phyloP scores from a whole-genome alignment of 2,113 vertebrate species.

The Equus przewalskii region DNA sequence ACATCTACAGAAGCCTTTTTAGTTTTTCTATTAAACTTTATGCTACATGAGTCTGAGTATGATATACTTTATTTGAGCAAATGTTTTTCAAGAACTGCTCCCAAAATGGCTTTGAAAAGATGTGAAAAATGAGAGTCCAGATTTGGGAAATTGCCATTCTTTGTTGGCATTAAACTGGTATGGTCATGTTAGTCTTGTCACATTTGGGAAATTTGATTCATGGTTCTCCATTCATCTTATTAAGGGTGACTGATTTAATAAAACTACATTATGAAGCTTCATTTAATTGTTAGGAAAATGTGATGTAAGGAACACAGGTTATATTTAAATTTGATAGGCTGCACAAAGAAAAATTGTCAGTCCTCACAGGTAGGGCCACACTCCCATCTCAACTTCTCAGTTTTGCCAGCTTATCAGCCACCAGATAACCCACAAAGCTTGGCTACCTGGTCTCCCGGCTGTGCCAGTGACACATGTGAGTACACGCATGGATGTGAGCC shows the following conservation, averaged over 20 bases:
- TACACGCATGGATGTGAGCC: not conserved
- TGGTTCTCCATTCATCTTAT: not conserved
- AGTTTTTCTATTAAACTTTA: not conserved
- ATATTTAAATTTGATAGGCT: not conserved
- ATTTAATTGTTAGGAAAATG: not conserved
- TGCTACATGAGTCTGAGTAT: not conserved
- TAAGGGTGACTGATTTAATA: slow-evolving; percentile 5
- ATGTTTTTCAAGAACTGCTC: not conserved
- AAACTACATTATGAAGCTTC: not conserved
- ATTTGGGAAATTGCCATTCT: not conserved
- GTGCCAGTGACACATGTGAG: slow-evolving; percentile 73
- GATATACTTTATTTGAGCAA: not conserved
- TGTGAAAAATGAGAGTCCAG: not conserved
- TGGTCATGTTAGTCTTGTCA: slow-evolving; percentile 11
- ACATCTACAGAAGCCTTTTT: not conserved
- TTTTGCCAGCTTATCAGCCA: not conserved
- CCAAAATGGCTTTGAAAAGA: not conserved
- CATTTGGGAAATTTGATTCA: not conserved
- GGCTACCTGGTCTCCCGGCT: not conserved
- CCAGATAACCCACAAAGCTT: not conserved
- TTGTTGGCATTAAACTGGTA: not conserved
- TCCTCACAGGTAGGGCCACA: not conserved
- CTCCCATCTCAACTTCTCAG: not conserved
- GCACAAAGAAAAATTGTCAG: not conserved
- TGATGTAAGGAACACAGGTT: not conserved